phyloP scores from a whole-genome alignment of 2,113 vertebrate genomes.

The Galeopterus variegatus region DNA sequence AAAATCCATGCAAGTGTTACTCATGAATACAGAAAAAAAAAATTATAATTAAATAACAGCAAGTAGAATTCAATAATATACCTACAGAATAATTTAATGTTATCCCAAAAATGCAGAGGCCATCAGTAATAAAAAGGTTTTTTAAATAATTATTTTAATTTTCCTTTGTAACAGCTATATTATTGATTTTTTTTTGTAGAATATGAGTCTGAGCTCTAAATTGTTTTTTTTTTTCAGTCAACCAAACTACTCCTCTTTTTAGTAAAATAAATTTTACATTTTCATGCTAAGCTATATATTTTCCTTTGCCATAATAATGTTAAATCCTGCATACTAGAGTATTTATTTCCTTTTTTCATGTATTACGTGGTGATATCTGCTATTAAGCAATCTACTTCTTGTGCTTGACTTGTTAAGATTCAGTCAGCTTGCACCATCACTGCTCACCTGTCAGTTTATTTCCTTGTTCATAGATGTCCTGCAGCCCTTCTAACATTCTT shows the following conservation, averaged over 20 bases:
- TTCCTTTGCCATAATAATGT: not conserved
- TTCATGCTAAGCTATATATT: not conserved
- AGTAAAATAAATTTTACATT: not conserved
- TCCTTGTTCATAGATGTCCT: not conserved
- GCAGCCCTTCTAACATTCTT: not conserved
- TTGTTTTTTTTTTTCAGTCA: not conserved
- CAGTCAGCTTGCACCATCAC: too few relatives aligned
- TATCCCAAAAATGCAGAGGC: not conserved
- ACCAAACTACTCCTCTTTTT: not conserved
- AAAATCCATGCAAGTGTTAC: not conserved
- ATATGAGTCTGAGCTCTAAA: not conserved
- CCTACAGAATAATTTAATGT: not conserved
- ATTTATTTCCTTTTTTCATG: not conserved
- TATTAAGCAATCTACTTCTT: not conserved
- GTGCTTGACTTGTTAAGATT: not conserved
- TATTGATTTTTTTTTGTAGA: not conserved
- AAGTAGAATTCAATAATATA: not conserved
- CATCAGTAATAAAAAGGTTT: too few relatives aligned
- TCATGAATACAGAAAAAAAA: not conserved
- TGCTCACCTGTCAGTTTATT: not conserved
- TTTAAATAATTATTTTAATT: not conserved
- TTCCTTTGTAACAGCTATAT: not conserved
- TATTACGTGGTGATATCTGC: not conserved
- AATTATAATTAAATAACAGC: not conserved
- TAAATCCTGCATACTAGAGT: not conserved